Conservation (phyloP, 1,140 invertebrate species). For the Neodiprion lecontei region DNA sequence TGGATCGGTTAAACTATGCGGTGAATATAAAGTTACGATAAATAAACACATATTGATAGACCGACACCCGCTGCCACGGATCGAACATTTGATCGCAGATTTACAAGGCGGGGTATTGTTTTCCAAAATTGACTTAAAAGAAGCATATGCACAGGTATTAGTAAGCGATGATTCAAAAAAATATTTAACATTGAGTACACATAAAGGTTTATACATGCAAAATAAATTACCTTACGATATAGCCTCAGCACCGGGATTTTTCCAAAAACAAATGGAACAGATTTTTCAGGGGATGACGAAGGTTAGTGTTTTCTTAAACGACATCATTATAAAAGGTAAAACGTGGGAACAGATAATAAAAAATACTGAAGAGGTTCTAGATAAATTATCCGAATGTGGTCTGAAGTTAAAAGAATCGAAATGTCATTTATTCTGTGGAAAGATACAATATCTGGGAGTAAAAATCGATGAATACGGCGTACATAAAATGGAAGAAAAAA, state of each 20-base stretch:
- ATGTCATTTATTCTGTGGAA: conserved; percentile 39
- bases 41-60: conserved; percentile 43
- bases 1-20: conserved; percentile 52
- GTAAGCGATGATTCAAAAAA: neutral
- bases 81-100: neutral
- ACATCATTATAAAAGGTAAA: neutral
- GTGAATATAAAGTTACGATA: conserved; percentile 54
- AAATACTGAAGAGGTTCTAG: neutral
- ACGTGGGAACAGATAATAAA: conserved; percentile 8
- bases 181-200: neutral
- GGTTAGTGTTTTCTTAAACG: conserved; percentile 12
- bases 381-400: conserved; percentile 10
- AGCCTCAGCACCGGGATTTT: conserved; percentile 20
- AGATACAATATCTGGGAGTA: conserved; percentile 39
- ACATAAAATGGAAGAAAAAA: conserved; percentile 31
- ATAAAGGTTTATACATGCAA: conserved; percentile 22
- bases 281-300: conserved; percentile 5
- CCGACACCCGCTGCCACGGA: conserved; percentile 8
- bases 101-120: neutral
- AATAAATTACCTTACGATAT: conserved; percentile 23
- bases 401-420: conserved; percentile 27
- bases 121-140: neutral
- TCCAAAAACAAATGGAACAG: conserved; percentile 29
- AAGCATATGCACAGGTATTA: neutral
- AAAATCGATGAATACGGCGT: conserved; percentile 37